phyloP scores from a whole-genome alignment of 1,140 invertebrate species.

The Zaprionus tsacasi region DNA sequence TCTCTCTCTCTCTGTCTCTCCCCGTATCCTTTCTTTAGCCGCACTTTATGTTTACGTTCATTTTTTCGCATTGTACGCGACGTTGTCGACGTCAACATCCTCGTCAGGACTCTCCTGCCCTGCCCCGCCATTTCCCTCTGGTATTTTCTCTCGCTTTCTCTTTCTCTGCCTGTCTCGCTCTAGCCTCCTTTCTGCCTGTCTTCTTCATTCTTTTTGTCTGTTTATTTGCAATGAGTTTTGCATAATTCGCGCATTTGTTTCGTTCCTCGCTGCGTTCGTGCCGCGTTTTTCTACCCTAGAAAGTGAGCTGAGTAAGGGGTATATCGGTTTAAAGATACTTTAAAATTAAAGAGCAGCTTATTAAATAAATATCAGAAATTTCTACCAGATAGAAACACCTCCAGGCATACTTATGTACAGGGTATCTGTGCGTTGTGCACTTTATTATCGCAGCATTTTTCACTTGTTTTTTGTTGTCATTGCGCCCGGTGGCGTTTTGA shows the following conservation, averaged over 20 bases:
- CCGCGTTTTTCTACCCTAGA: constrained; percentile 40
- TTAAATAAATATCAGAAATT: not conserved
- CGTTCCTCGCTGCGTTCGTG: constrained; percentile 47
- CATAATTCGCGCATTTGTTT: constrained; percentile 82
- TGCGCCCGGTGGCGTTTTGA: constrained; percentile 65
- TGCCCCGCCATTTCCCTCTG: not conserved
- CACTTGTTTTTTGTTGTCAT: constrained; percentile 49
- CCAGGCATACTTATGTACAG: not conserved
- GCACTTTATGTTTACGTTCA: constrained; percentile 77
- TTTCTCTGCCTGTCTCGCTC: not conserved
- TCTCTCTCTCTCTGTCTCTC: not conserved
- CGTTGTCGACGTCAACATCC: constrained; percentile 79
- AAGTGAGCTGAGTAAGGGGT: not conserved
- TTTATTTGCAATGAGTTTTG: constrained; percentile 82
- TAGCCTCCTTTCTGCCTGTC: constrained; percentile 1
- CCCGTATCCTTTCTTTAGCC: constrained; percentile 40
- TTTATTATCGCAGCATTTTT: constrained; percentile 11
- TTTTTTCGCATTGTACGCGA: constrained; percentile 71
- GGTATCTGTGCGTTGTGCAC: constrained; percentile 14
- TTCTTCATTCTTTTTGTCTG: constrained; percentile 48
- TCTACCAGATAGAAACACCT: not conserved
- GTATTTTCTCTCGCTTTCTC: not conserved
- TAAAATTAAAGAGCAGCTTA: not conserved
- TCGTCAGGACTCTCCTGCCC: constrained; percentile 55
- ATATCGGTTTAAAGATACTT: not conserved